Evolutionary conservation across 2,797 vertebrate species (phyloP), one percentile per base, ranked within the genome.

Genomic region (Microcaecilia unicolor): DNA sequence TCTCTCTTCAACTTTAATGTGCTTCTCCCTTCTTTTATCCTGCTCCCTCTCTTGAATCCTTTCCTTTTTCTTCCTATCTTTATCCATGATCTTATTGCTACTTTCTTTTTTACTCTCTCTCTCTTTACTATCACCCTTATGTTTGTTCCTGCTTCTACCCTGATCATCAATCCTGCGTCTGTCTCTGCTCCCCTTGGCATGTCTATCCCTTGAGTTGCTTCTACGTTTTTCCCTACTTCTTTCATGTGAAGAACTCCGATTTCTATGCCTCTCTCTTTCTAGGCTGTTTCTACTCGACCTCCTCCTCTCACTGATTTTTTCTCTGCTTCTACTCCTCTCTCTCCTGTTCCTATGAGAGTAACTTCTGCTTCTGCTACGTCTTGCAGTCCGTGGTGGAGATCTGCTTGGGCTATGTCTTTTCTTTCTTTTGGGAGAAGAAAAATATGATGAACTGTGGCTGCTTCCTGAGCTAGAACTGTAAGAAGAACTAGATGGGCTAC

Each of bases 11-110:
- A 84, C 80, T 63, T 85, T 68, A 71, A 70, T 25, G 48, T 81
- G 85, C 66, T 89, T 89, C 25, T 93, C 91, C 64, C 81, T 86
- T 11, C 87, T 81, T 64, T 80, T 86, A 10, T 91, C 87, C 59
- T 80, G 76, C 39, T 90, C 93, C 35, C 70, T 64, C 15, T 85
- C 82, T 58, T 64, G 78, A 47, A 84, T 80, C 48, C 75, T 89
- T 28, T 95, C 75, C 54, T 83, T 89, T 80, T 91, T 91, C 76
- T 91, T 90, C 63, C 87, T 92, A 44, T 97, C 89, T 68, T 88
- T 25, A 48, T 80, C 55, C 73, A 67, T 54, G 46, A 86, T 90
- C 30, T 81, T 82, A 27, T 79, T 78, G 27, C 90, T 90, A 55
- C 87, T 84, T 29, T 91, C 90, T 50, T 87, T 89, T 64, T 77